Percentiles rank a stretch among this genome's conserved stretches.
Conservation (phyloP, 2,888 invertebrate species). For the Eilema depressum region DNA sequence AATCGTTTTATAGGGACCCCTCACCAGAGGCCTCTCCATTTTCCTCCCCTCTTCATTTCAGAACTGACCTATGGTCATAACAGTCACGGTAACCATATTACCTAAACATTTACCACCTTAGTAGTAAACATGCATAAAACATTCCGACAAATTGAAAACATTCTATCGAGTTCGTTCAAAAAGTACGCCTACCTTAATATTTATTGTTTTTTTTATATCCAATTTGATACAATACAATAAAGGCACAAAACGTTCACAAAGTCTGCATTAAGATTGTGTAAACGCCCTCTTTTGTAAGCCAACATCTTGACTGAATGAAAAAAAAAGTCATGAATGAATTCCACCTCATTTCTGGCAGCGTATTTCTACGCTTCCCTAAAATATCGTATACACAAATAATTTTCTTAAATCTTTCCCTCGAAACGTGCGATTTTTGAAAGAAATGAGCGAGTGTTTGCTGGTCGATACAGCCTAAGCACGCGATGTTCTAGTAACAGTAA, state of each 20-base stretch:
- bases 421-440: constrained; percentile 48
- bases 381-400: constrained; percentile 23
- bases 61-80: not conserved
- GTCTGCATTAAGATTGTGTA: not conserved
- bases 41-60: not conserved
- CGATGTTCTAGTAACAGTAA: constrained; percentile 60
- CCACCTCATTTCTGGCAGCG: constrained; percentile 9
- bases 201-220: not conserved
- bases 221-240: not conserved
- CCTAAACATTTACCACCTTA: not conserved
- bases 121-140: not conserved
- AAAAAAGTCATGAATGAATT: constrained; percentile 23
- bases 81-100: not conserved
- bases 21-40: not conserved
- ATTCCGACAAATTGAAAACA: not conserved
- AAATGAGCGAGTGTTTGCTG: constrained; percentile 48
- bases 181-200: not conserved
- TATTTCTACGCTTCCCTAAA: constrained; percentile 18
- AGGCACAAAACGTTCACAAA: not conserved
- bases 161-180: not conserved
- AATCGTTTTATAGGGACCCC: no score
- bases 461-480: constrained; percentile 59
- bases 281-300: constrained; percentile 15
- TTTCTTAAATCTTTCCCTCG: constrained; percentile 33
- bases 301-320: constrained; percentile 18